Base-by-base conservation (phyloP, 1,140 invertebrate species). In the Colletes latitarsis region DNA sequence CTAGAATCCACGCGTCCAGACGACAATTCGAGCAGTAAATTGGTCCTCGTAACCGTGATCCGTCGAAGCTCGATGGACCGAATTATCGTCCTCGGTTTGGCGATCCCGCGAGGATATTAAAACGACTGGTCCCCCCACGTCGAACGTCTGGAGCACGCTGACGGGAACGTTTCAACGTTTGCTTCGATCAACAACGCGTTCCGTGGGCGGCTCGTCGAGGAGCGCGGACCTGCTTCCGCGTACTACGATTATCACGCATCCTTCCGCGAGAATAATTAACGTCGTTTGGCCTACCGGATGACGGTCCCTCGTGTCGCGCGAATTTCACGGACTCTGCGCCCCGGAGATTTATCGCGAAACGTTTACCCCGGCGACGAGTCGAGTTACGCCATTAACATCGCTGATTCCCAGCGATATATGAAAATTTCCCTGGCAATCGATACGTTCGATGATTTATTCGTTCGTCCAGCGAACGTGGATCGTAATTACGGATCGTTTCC, bases 221-320 rank as follows among this genome's bases (percentile, higher is more conserved):
- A 49, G 46, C 57, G 43, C 14, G 58, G 41, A 6, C 14, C 64
- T 10, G 63, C 71, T 74, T 80, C 70, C 77, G 62, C 64, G 55
- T 57, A n/a, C 43, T 6, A 69, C 49, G 67, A 76, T 84, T 84
- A 84, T 69, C 58, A 17, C 4, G 49, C 39, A 68, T 73, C 73
- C 63, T 81, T 85, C 58, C 72, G 63, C 72, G 30, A 57, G 67
- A 79, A 85, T 86, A 73, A 89, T 88, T 63, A 82, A 83, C 52
- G 77, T 63, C n/a, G 67, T 83, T 63, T 63, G 39, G 19, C 71
- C 81, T 60, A 71, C 46, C 30, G 70, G 68, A 71, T 74, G 60
- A 72, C 79, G 73, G 71, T 84, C 82, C 64, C 80, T 81, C 30
- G 76, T 46, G 73, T 81, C 63, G 71, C 55, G 46, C 49, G 57